Conservation (phyloP, 1,140 invertebrate species). For the Lepidurus couesii region DNA sequence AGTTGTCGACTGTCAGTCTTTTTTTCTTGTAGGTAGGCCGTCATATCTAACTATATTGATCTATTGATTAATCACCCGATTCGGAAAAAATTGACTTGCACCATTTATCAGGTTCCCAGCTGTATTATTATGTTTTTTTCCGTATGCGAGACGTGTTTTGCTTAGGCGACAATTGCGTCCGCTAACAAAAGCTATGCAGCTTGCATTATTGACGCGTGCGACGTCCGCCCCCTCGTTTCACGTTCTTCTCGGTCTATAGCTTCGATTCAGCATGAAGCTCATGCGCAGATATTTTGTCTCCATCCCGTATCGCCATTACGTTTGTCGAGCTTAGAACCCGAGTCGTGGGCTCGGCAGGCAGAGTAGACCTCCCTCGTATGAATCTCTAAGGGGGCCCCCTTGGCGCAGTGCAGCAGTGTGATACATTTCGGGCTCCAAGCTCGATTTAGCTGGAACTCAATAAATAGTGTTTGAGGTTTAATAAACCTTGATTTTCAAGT, state of each 20-base stretch:
- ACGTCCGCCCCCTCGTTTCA: neutral
- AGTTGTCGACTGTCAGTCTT: no score
- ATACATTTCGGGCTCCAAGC: conserved; percentile 8
- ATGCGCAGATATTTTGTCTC: conserved; percentile 19
- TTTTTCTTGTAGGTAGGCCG: no score
- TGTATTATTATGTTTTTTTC: neutral
- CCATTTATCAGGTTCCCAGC: neutral
- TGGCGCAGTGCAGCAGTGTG: conserved; percentile 20
- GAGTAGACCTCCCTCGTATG: neutral
- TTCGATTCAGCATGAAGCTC: conserved; percentile 14
- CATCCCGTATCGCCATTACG: conserved; percentile 12
- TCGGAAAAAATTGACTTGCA: neutral
- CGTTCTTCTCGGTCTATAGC: neutral
- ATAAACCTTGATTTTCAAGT: neutral
- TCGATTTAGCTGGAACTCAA: neutral
- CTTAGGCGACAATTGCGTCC: neutral
- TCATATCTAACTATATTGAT: no score
- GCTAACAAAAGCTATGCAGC: neutral
- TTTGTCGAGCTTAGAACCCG: conserved; percentile 12
- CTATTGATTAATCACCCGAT: no score
- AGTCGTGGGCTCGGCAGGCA: neutral
- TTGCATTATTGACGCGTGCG: conserved; percentile 13
- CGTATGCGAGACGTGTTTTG: neutral
- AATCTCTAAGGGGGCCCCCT: conserved; percentile 17
- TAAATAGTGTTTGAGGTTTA: neutral